These are phyloP conservation scores for Hydropotes inermis DNA, from an alignment of 2,113 vertebrate species.

Conservation along the genomic window DNA sequence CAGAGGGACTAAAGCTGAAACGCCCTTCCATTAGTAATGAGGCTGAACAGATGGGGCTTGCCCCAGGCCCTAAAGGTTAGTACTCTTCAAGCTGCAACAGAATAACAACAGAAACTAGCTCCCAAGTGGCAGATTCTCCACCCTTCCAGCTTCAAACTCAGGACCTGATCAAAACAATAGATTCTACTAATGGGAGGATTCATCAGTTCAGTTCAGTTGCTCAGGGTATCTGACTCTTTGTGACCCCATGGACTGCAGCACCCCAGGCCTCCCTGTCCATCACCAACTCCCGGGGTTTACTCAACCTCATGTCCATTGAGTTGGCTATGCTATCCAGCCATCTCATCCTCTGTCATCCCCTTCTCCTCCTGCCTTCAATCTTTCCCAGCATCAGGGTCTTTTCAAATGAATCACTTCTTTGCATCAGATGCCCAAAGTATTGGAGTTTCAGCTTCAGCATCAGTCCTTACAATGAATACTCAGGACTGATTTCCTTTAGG, in stretches of 20 bases:
- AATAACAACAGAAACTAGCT: constrained; percentile 18
- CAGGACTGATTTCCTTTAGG: too few species aligned
- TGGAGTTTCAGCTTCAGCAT: neutral
- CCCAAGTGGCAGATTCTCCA: neutral
- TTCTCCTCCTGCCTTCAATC: too few species aligned
- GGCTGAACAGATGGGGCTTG: constrained; percentile 38
- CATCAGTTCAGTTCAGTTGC: neutral
- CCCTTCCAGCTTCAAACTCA: neutral
- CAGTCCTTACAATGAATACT: too few species aligned
- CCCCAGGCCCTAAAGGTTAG: constrained; percentile 13
- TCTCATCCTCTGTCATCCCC: neutral
- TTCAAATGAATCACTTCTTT: neutral
- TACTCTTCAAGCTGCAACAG: neutral
- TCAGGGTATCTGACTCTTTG: neutral
- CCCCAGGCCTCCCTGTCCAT: neutral
- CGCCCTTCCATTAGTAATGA: neutral
- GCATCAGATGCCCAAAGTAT: neutral
- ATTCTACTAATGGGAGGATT: neutral
- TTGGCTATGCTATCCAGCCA: neutral
- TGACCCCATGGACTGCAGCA: neutral
- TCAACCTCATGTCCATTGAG: neutral
- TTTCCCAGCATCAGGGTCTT: too few species aligned
- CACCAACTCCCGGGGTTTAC: neutral
- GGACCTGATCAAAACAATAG: neutral
- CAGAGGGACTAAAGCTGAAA: neutral